phyloP scores from a whole-genome alignment of 2,797 vertebrate genomes.

The Halcyon smyrnensis region DNA sequence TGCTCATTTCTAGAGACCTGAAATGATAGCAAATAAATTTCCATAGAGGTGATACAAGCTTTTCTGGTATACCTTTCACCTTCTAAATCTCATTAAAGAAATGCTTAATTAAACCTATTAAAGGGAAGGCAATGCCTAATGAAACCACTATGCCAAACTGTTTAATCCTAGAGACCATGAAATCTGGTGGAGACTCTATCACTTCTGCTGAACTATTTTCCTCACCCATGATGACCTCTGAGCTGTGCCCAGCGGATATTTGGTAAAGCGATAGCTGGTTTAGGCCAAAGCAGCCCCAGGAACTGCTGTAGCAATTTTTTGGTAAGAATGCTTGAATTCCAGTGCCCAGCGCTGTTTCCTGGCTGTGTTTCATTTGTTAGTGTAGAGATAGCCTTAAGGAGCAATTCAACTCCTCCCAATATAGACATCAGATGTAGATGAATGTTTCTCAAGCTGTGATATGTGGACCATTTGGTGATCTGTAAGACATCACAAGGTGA shows the following conservation, averaged over 20 bases:
- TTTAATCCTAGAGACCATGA: neutral
- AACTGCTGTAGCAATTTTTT: neutral
- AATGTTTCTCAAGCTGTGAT: conserved; percentile 7
- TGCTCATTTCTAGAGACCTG: neutral
- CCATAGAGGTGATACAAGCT: neutral
- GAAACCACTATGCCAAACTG: neutral
- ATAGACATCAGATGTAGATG: neutral
- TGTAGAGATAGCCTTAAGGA: neutral
- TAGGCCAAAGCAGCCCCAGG: neutral
- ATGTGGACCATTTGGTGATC: neutral
- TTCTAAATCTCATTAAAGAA: neutral
- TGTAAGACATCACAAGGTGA: conserved; percentile 30
- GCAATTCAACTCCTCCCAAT: neutral
- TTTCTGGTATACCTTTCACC: neutral
- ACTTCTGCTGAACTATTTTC: neutral
- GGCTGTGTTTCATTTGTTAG: neutral
- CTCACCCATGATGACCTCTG: neutral
- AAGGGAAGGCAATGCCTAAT: neutral
- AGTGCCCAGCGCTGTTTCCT: neutral
- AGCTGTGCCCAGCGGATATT: neutral
- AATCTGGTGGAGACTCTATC: neutral
- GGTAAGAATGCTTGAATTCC: neutral
- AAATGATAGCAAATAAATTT: neutral
- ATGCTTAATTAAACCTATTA: neutral
- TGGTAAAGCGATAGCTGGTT: neutral